These are phyloP conservation scores for Alectura lathami DNA, from an alignment of 2,113 vertebrate genomes.

Conservation along the genomic window DNA sequence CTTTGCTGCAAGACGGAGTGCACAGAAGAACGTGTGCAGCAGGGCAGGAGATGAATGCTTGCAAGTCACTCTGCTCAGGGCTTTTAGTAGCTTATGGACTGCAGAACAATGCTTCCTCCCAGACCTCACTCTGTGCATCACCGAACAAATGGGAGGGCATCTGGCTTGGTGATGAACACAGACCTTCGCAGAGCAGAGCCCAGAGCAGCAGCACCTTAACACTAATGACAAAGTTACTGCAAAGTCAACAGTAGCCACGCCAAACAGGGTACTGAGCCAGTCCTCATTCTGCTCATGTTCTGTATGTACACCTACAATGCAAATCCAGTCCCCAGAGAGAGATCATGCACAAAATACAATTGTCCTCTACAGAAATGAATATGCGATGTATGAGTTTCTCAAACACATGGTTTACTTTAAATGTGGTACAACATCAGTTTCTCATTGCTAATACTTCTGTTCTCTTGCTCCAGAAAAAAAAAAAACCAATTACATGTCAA, in stretches of 20 bases:
- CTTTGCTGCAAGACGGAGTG: neutral
- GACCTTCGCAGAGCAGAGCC: neutral
- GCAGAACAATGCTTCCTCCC: neutral
- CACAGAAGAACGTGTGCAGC: rapidly evolving
- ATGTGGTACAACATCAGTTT: neutral
- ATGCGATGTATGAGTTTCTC: neutral
- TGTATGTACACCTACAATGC: neutral
- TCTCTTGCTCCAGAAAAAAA: neutral
- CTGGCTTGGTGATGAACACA: neutral
- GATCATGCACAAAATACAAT: neutral
- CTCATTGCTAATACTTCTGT: neutral
- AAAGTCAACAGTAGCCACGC: neutral
- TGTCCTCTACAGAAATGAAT: neutral
- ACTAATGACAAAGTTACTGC: rapidly evolving
- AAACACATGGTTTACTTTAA: neutral
- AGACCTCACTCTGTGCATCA: neutral
- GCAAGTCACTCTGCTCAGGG: neutral
- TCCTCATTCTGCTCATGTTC: neutral
- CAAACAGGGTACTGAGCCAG: rapidly evolving
- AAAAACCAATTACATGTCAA: neutral
- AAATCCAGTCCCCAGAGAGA: neutral
- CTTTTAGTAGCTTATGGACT: neutral
- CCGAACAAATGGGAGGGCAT: neutral
- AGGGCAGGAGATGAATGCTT: neutral
- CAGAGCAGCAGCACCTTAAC: neutral